Conservation (phyloP, 92 coral and sea anemone genomes). For the Porites rus region DNA sequence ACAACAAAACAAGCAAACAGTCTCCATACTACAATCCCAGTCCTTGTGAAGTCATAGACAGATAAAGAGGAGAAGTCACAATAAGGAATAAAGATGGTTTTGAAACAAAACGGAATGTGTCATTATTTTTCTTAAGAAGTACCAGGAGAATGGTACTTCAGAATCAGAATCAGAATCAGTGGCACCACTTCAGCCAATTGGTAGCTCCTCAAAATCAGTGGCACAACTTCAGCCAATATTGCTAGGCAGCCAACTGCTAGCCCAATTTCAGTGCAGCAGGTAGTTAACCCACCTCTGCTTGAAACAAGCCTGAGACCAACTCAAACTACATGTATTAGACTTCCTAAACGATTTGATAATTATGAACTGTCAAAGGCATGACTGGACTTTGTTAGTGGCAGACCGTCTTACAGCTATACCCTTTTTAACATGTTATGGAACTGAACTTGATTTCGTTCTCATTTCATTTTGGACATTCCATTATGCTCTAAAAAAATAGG, state of each 20-base stretch:
- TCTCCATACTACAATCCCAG: constrained; percentile 11
- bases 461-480: background rate
- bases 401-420: background rate
- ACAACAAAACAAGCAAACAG: background rate
- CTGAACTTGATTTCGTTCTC: background rate
- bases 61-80: background rate
- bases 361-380: too few relatives aligned
- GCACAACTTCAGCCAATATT: background rate
- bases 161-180: background rate
- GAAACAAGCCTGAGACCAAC: too few relatives aligned
- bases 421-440: background rate
- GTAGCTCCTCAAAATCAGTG: background rate
- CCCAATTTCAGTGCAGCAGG: background rate
- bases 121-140: constrained; percentile 1
- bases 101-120: constrained; percentile 17
- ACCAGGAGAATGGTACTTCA: constrained; percentile 3
- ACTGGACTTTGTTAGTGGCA: background rate
- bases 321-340: too few relatives aligned
- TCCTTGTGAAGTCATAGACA: constrained; percentile 32
- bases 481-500: background rate
- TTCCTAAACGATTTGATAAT: too few relatives aligned
- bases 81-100: constrained; percentile 19
- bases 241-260: too few relatives aligned
- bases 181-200: background rate
- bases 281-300: too few relatives aligned